Evolutionary conservation across 2,888 invertebrate genomes (phyloP), one percentile per base, ranked within the genome.

Genomic region (Eudemis profundana): DNA sequence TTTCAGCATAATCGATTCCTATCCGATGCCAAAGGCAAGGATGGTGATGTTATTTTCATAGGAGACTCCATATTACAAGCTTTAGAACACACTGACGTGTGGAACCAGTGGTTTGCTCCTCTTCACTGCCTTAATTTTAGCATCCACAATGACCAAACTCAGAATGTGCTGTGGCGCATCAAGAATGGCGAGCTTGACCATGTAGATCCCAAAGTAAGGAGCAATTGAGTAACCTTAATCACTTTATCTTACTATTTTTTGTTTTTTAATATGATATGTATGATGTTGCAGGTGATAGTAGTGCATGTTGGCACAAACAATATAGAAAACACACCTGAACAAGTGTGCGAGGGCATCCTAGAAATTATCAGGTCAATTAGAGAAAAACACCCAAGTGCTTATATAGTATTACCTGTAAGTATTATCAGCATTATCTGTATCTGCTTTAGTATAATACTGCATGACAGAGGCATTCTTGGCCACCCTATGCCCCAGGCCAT

Each of bases 51-150:
- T 29, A 94, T 98, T 74, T 97, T 98, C 77, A 94, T 98, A 70
- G 98, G 98, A 0, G 98, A 98, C 87, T 97, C 97, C 49, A 94
- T 98, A 72, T 92, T 98, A 67, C 96, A 96, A 87, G 95, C 96
- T 51, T 87, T 98, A 75, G 95, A 96, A 78, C 96, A 96, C 75
- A 96, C 96, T 15, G 96, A 96, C 88, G 94, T 97, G 53, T 98
- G 98, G 98, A 95, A 96, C 81, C 95, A 96, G 77, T 94, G 96
- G 91, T 98, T 98, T 93, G 97, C 96, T 64, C 98, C 98, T 1
- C 93, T 98, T 82, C 98, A 98, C 86, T 96, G 97, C 82, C 94
- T 98, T 74, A 98, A 98, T 87, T 97, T 97, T 89, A 97, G 98
- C 75, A 96, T 98, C 78, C 95, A 97, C 73, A 96, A 95, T 70